Base-by-base conservation (phyloP, 2,888 invertebrate species). In the Entomobrya multifasciata region DNA sequence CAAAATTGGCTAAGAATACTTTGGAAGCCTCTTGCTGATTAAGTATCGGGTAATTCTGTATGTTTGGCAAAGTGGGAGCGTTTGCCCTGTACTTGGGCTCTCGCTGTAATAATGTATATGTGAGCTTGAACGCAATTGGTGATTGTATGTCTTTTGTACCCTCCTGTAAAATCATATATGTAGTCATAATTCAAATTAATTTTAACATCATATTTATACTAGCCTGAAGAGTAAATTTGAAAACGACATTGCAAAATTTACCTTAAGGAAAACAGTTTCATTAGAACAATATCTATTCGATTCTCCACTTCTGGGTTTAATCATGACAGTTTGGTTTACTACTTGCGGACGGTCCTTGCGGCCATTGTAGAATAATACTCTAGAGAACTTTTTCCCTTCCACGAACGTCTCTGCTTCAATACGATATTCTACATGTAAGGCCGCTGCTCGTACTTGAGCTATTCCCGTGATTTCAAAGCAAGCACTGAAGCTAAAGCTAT, bases 81-180 rank as follows among this genome's bases (percentile, higher is more conserved):
- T 94, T 93, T 92, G 94, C 94, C 5, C 80, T 82, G 52, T 90
- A 91, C 41, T 92, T 92, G 0, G 96, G 95, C 77, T 95, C 94
- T 8, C 94, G 93, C 92, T 96, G 95, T 10, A 96, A 95, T 77
- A 98, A 93, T 6, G 95, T 95, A 92, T 98, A 98, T 80, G 96
- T 96, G 17, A 98, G 94, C 91, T 95, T 95, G 92, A 98, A 97
- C 92, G 95, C 95, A 77, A 98, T 96, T 0, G 97, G 96, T 8
- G 96, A 96, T 92, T 97, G 96, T 91, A 98, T 97, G 92, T 98
- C 97, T 83, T 95, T 94, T 0, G 96, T 96, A 90, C 95, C 96
- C 91, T 97, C 96, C 94, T 94, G 89, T 8, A 72, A 62, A 65
- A 83, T 87, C 11, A 55, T 44, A 47, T 13, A 5, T 10, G 13